These are phyloP conservation scores for Plusia festucae DNA, from an alignment of 2,888 invertebrate genomes.

Conservation along the genomic window DNA sequence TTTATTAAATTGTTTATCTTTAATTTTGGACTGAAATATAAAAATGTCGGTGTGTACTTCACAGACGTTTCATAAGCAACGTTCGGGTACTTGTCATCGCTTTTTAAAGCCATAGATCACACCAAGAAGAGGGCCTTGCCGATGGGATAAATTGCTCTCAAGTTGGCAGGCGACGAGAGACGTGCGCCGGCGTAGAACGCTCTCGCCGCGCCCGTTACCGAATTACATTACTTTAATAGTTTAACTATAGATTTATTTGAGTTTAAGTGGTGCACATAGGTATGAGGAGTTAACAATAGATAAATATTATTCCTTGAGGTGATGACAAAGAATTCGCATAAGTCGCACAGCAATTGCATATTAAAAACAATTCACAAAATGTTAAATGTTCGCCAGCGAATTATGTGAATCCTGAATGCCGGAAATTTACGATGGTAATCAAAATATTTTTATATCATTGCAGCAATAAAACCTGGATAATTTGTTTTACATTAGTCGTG, in stretches of 20 bases:
- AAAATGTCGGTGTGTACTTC: conserved; percentile 45
- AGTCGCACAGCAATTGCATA: conserved; percentile 73
- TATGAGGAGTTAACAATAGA: conserved; percentile 26
- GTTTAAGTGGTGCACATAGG: conserved; percentile 69
- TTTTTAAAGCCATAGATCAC: conserved; percentile 77
- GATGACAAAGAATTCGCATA: conserved; percentile 73
- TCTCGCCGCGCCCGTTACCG: conserved; percentile 50
- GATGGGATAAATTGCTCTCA: conserved; percentile 80
- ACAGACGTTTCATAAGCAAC: conserved; percentile 55
- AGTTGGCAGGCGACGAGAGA: conserved; percentile 78
- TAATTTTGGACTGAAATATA: conserved; percentile 43
- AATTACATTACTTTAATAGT: conserved; percentile 69
- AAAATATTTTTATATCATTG: conserved; percentile 74
- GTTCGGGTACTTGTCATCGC: conserved; percentile 76
- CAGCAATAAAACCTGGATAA: conserved; percentile 71
- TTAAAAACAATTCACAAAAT: conserved; percentile 58
- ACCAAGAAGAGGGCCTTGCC: conserved; percentile 67
- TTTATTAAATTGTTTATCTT: conserved; percentile 44
- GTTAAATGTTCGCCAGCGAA: conserved; percentile 75
- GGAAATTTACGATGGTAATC: conserved; percentile 71
- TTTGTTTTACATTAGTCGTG: conserved; percentile 70
- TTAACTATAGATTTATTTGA: conserved; percentile 75
- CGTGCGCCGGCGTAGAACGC: conserved; percentile 65
- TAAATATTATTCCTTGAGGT: conserved; percentile 22
- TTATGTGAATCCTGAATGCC: conserved; percentile 88